Evolutionary conservation across 2,797 vertebrate genomes (phyloP), one percentile per base, ranked within the genome.

Genomic region (Halcyon leucocephala): DNA sequence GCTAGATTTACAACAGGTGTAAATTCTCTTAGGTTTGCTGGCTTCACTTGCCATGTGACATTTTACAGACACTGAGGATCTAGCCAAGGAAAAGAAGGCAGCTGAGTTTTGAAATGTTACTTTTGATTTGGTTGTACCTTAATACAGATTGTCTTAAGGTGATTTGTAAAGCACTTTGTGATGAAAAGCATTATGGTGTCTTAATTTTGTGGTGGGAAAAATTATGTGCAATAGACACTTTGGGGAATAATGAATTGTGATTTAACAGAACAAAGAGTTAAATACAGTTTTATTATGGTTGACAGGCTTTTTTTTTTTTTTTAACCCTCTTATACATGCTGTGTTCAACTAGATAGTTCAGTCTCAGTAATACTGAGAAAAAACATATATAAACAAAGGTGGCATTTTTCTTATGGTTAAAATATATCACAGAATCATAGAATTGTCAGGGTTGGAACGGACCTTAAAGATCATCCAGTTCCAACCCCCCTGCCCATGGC

Each of bases 91-190:
- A 62, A 31, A n/a, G 67, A 6, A 19, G 20, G 61, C 72, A 73
- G 42, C 8, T 33, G 28, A 18, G 14, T 70, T 89, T 81, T 49
- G 17, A 22, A 29, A 52, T 77, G 35, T 28, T 70, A 6, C 7
- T 18, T 88, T 89, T 57, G 44, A 12, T 55, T 31, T 82, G 49
- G 3, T 29, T 86, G 41, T 67, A 4, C 80, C 67, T 82, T n/a
- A 69, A n/a, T 33, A 52, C 18, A 33, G 35, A 15, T 82, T 81
- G 17, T 69, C 57, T 88, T 52, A 21, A 29, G 60, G 29, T 58
- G 67, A 29, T 97, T 96, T 96, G 91, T 96, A 94, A 94, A 97
- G 94, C 96, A 95, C 95, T 95, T 94, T 94, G 96, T 55, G 91
- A 84, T 93, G 72, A 72, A 83, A 85, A 89, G 2, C 46, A 17